A percentile compares a stretch with the other conserved stretches of the same genome.
Evolutionary conservation across 1,140 invertebrate genomes (phyloP).

Genomic region (Euwallacea fornicatus): DNA sequence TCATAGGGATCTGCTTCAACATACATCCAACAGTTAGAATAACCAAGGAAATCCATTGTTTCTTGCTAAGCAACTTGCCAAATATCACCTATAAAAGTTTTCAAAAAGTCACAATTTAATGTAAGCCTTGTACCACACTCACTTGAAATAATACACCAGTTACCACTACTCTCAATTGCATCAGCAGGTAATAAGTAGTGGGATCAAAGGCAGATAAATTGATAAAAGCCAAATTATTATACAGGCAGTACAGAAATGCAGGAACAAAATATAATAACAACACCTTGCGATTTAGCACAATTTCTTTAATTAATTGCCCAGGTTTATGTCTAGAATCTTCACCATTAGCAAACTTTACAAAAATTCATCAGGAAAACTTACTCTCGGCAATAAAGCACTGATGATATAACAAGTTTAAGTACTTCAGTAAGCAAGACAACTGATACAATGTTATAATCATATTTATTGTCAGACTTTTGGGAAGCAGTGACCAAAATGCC

Average conservation of each 20-base stretch:
- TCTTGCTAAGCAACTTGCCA: conserved; percentile 75
- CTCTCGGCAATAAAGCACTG: conserved; percentile 71
- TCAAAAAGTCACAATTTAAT: background rate
- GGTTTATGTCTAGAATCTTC: conserved; percentile 57
- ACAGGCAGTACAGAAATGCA: conserved; percentile 88
- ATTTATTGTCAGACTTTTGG: conserved; percentile 76
- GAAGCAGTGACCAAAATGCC: conserved; percentile 90
- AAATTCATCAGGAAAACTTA: conserved; percentile 55
- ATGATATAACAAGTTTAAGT: conserved; percentile 77
- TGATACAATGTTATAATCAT: conserved; percentile 85
- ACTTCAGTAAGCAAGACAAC: conserved; percentile 88
- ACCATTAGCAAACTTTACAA: conserved; percentile 12
- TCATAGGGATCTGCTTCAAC: conserved; percentile 80
- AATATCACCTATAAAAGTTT: conserved; percentile 74
- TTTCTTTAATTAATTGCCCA: conserved; percentile 57
- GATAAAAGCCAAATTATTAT: conserved; percentile 93
- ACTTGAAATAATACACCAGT: conserved; percentile 93
- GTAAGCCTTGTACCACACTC: conserved; percentile 40
- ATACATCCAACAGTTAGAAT: conserved; percentile 89
- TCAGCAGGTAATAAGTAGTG: conserved; percentile 90
- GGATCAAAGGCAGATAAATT: conserved; percentile 91
- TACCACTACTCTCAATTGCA: conserved; percentile 90
- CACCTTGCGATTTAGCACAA: conserved; percentile 64
- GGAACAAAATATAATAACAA: conserved; percentile 88
- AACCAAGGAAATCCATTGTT: conserved; percentile 89